phyloP scores from a whole-genome alignment of 1,140 invertebrate species.

The Aphis craccivora region DNA sequence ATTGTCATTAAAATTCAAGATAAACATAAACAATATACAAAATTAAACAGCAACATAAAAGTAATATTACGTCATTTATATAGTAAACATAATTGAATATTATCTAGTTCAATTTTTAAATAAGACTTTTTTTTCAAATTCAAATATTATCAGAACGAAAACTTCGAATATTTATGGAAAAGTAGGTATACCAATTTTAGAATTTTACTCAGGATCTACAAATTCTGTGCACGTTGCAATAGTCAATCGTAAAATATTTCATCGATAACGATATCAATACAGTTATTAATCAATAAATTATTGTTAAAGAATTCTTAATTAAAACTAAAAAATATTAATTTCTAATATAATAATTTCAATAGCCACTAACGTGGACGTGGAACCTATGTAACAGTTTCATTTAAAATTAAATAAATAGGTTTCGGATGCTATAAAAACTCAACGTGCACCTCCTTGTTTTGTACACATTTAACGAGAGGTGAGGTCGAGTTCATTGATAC shows the following conservation, averaged over 20 bases:
- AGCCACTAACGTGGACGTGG: not conserved
- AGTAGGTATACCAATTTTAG: too few species aligned
- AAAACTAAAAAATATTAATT: not conserved
- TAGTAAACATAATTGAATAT: not conserved
- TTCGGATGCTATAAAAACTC: slow-evolving; percentile 16
- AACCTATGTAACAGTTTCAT: not conserved
- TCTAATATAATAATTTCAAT: not conserved
- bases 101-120: not conserved
- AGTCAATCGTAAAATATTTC: not conserved
- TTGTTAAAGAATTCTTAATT: not conserved
- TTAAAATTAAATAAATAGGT: slow-evolving; percentile 17
- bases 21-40: not conserved
- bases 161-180: not conserved
- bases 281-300: not conserved
- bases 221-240: not conserved
- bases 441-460: slow-evolving; percentile 12
- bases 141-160: not conserved
- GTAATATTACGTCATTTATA: not conserved
- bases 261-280: not conserved
- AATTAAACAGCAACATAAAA: not conserved
- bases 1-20: not conserved
- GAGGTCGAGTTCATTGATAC: slow-evolving; percentile 3
- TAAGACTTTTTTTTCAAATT: not conserved
- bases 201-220: not conserved
- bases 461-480: slow-evolving; percentile 35